Percentiles rank a stretch among this genome's conserved stretches.
These are phyloP conservation scores for Epizoanthus rinbou DNA, from an alignment of 92 coral and sea anemone genomes.

Conservation along the genomic window DNA sequence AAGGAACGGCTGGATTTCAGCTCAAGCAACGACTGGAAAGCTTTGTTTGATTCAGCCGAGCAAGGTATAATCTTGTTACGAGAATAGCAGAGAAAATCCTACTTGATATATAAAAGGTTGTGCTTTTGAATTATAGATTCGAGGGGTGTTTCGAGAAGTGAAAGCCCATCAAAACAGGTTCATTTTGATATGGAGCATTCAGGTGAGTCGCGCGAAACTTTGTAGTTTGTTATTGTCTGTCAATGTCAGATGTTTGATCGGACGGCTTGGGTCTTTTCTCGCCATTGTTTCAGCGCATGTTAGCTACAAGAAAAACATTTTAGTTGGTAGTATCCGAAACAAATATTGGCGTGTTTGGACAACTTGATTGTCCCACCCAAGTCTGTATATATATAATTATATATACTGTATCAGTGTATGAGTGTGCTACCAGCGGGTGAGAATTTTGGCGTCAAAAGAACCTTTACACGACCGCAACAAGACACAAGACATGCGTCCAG, in stretches of 20 bases:
- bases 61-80: conserved; percentile 52
- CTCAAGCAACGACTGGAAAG: conserved; percentile 70
- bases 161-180: conserved; percentile 52
- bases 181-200: conserved; percentile 49
- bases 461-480: too few species aligned
- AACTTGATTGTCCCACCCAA: too few species aligned
- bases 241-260: background rate
- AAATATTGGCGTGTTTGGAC: too few species aligned
- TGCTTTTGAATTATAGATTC: background rate
- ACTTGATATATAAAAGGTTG: background rate
- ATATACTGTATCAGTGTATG: too few species aligned
- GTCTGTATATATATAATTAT: too few species aligned
- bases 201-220: conserved; percentile 33
- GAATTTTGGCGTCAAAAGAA: too few species aligned
- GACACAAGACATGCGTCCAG: too few species aligned
- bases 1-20: conserved; percentile 35
- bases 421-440: too few species aligned
- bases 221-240: background rate
- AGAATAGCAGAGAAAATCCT: background rate
- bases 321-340: background rate
- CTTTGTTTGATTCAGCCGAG: conserved; percentile 70
- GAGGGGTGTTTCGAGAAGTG: conserved; percentile 31
- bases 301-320: background rate
- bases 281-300: background rate
- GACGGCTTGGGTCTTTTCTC: background rate